Percentiles rank a stretch among this genome's conserved stretches.
Evolutionary conservation across 2,888 invertebrate genomes (phyloP).

Genomic region (Pterobdella sp.): DNA sequence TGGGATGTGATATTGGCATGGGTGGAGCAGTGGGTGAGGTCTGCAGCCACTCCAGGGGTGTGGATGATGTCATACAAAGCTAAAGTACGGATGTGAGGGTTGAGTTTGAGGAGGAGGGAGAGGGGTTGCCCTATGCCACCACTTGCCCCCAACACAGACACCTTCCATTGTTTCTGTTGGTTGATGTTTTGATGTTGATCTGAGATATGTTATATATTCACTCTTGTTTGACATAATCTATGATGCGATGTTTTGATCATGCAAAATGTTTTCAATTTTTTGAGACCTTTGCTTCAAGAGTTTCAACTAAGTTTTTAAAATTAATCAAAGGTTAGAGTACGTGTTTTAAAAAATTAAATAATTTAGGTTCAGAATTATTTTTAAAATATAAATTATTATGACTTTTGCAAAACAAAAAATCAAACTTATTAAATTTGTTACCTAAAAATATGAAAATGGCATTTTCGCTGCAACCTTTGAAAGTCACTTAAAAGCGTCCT

Average conservation of each 20-base stretch:
- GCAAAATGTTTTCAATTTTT: no score
- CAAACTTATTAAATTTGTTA: no score
- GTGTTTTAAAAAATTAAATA: not conserved
- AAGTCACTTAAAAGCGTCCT: no score
- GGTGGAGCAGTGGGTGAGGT: slow-evolving; percentile 74
- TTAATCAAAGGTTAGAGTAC: not conserved
- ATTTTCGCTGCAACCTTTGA: no score
- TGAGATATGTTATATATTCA: not conserved
- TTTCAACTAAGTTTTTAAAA: no score
- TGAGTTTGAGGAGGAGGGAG: slow-evolving; percentile 74
- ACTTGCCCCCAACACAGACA: slow-evolving; percentile 88
- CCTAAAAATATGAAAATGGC: no score
- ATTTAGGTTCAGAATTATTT: no score
- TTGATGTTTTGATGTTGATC: not conserved
- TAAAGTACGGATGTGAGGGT: slow-evolving; percentile 65
- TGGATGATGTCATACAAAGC: slow-evolving; percentile 87
- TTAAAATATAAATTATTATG: no score
- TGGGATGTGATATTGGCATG: slow-evolving; percentile 42
- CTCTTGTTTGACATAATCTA: not conserved
- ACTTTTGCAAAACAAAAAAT: no score
- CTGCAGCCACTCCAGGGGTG: slow-evolving; percentile 91
- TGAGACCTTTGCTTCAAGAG: no score
- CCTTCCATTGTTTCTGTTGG: slow-evolving; percentile 61
- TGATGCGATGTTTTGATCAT: no score
- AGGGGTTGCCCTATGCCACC: slow-evolving; percentile 97